A percentile compares a stretch with the other conserved stretches of the same genome.
Conservation (phyloP, 2,113 vertebrate genomes). For the Anthoscopus minutus region DNA sequence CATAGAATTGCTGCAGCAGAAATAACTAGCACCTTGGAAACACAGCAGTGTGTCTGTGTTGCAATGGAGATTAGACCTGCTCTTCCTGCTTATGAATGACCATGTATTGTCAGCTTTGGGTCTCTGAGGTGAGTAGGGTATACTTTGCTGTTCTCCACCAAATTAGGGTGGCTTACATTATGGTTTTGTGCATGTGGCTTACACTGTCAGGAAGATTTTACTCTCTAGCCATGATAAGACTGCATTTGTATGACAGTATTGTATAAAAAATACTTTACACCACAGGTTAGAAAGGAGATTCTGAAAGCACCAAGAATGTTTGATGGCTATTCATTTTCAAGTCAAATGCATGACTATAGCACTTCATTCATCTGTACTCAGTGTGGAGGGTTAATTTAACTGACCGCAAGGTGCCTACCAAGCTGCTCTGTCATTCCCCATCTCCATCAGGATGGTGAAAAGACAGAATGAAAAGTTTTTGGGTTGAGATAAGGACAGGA, state of each 20-base stretch:
- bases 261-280: not conserved
- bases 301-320: not conserved
- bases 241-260: not conserved
- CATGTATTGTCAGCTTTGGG: not conserved
- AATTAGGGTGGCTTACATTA: not conserved
- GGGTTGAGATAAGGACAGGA: not conserved
- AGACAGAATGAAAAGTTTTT: not conserved
- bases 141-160: not conserved
- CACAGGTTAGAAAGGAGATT: not conserved
- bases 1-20: not conserved
- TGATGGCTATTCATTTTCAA: not conserved
- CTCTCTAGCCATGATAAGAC: not conserved
- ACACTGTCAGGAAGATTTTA: not conserved
- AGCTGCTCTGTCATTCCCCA: accelerated
- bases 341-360: not conserved
- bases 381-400: not conserved
- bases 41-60: not conserved
- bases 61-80: not conserved
- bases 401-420: not conserved
- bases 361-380: not conserved
- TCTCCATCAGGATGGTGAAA: not conserved
- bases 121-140: not conserved
- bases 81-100: not conserved
- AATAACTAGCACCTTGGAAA: not conserved
- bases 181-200: not conserved